Percentiles rank a stretch among this genome's conserved stretches.
Evolutionary conservation across 2,888 invertebrate genomes (phyloP).

Genomic region (Drosophila kambysellisi): DNA sequence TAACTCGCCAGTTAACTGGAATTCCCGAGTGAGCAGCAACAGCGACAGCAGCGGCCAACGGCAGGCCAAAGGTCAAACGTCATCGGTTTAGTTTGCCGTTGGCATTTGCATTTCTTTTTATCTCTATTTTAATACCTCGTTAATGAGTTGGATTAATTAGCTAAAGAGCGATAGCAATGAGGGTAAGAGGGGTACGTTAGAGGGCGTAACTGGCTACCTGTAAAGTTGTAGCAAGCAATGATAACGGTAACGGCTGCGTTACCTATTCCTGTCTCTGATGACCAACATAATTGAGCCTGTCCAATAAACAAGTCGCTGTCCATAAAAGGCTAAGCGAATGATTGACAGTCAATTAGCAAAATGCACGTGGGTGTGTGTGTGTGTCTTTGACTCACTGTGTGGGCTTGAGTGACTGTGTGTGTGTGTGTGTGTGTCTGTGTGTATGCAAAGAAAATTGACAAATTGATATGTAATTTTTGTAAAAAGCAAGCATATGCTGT

Average conservation of each 20-base stretch:
- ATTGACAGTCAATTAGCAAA: conserved; percentile 50
- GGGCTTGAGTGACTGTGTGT: background rate
- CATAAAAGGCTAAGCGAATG: conserved; percentile 42
- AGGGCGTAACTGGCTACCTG: background rate
- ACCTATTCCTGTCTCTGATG: conserved; percentile 41
- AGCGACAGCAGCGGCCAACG: background rate
- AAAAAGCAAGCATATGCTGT: conserved; percentile 14
- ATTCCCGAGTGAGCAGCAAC: conserved; percentile 8
- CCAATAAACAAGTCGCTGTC: conserved; percentile 45
- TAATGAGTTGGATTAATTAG: conserved; percentile 49
- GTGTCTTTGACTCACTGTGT: conserved; percentile 3
- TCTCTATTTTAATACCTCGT: conserved; percentile 21
- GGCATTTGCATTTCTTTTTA: conserved; percentile 35
- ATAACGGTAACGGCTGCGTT: background rate
- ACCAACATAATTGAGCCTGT: conserved; percentile 45
- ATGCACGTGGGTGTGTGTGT: background rate
- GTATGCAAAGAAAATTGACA: conserved; percentile 6
- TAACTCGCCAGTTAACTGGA: conserved; percentile 12
- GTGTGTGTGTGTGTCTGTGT: background rate
- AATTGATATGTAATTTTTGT: conserved; percentile 17
- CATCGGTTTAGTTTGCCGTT: conserved; percentile 19
- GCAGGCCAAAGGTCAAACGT: conserved; percentile 33
- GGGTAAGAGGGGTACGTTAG: background rate
- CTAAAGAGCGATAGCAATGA: conserved; percentile 21
- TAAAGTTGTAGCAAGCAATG: background rate